Evolutionary conservation across 1,140 invertebrate genomes (phyloP).

Genomic region (Palaemon carinicauda): DNA sequence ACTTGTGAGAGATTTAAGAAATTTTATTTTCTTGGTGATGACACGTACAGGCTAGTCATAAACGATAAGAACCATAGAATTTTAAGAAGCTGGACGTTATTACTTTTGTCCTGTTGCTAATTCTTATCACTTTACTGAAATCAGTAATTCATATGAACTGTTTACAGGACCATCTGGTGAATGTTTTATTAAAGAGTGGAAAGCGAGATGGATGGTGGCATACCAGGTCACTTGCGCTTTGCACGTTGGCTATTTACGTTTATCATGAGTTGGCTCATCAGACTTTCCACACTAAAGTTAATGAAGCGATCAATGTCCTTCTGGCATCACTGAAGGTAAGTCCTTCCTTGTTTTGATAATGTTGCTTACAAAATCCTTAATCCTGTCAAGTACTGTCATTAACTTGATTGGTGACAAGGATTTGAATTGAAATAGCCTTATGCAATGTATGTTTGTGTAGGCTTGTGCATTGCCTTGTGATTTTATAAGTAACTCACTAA

Average conservation of each 20-base stretch:
- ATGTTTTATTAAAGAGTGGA: slow-evolving; percentile 84
- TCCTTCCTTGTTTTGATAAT: not conserved
- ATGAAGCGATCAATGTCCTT: slow-evolving; percentile 85
- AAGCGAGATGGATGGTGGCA: slow-evolving; percentile 86
- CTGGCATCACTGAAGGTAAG: slow-evolving; percentile 84
- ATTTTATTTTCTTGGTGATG: too few relatives aligned
- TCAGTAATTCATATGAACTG: not conserved
- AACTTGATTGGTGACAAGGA: too few relatives aligned
- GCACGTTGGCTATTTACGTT: slow-evolving; percentile 85
- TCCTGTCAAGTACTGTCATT: not conserved
- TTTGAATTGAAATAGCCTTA: too few relatives aligned
- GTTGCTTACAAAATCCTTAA: not conserved
- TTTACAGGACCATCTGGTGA: slow-evolving; percentile 85
- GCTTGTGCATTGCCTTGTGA: too few relatives aligned
- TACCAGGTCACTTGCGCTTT: slow-evolving; percentile 88
- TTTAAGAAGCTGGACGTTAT: too few relatives aligned
- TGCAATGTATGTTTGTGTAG: too few relatives aligned
- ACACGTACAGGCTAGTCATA: too few relatives aligned
- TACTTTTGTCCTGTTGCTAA: too few relatives aligned
- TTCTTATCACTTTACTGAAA: too few relatives aligned
- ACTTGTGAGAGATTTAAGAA: too few relatives aligned
- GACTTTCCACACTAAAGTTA: slow-evolving; percentile 75
- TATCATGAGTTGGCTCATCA: slow-evolving; percentile 75
- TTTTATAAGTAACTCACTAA: too few relatives aligned
- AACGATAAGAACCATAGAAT: too few relatives aligned